These are phyloP conservation scores for Mormyrops attenuatus DNA, from an alignment of 2,797 vertebrate species.

Conservation along the genomic window DNA sequence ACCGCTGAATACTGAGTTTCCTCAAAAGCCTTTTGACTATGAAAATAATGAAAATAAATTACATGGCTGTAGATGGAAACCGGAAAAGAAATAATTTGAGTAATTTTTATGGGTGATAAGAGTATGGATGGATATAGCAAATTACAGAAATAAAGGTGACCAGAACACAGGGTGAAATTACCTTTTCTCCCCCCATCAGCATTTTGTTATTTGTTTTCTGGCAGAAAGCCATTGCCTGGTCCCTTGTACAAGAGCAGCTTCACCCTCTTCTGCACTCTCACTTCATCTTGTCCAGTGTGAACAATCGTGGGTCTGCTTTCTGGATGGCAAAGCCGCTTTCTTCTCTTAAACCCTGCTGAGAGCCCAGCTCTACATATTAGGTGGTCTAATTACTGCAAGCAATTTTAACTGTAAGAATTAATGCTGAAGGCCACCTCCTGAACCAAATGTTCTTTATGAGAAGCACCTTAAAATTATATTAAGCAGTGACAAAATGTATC, in stretches of 20 bases:
- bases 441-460: neutral
- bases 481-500: neutral
- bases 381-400: conserved; percentile 18
- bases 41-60: conserved; percentile 9
- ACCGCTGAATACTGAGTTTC: neutral
- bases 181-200: neutral
- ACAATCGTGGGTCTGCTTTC: neutral
- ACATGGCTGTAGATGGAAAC: neutral
- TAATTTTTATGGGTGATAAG: conserved; percentile 1
- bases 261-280: neutral
- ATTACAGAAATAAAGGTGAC: neutral
- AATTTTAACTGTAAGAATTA: conserved; percentile 16
- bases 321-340: neutral
- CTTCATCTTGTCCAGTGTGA: neutral
- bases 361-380: conserved; percentile 3
- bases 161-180: neutral
- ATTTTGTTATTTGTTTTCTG: neutral
- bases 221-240: neutral
- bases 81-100: conserved; percentile 14
- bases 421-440: neutral
- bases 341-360: neutral
- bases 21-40: conserved; percentile 5
- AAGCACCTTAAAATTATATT: neutral
- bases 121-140: neutral
- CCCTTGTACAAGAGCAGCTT: neutral